These are phyloP conservation scores for Hypsopygia costalis DNA, from an alignment of 2,888 invertebrate species.

Conservation along the genomic window DNA sequence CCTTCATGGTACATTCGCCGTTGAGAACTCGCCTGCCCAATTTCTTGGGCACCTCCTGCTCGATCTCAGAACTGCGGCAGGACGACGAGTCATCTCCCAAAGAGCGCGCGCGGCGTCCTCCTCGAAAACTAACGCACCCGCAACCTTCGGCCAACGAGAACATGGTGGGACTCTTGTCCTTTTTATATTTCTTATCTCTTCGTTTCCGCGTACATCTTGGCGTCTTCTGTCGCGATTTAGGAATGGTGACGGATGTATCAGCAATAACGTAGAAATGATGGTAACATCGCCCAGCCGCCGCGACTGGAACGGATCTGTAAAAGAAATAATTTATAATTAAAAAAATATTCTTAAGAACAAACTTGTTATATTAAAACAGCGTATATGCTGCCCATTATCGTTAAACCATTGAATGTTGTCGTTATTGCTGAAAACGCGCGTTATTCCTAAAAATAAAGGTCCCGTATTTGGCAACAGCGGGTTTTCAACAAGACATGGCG, in stretches of 20 bases:
- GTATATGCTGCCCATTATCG: too few species aligned
- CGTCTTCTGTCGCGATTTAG: conserved; percentile 58
- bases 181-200: conserved; percentile 69
- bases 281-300: conserved; percentile 29
- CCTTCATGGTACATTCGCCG: conserved; percentile 73
- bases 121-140: conserved; percentile 69
- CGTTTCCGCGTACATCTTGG: conserved; percentile 72
- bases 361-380: too few species aligned
- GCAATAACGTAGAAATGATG: conserved; percentile 8
- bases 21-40: conserved; percentile 54
- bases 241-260: conserved; percentile 48
- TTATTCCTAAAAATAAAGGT: too few species aligned
- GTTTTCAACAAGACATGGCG: too few species aligned
- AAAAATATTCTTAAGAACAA: neutral
- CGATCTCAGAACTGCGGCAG: conserved; percentile 73
- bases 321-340: conserved; percentile 4
- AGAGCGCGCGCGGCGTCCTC: conserved; percentile 56
- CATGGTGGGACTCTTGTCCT: conserved; percentile 73
- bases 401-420: too few species aligned
- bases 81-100: conserved; percentile 70
- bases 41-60: conserved; percentile 68
- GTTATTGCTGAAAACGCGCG: too few species aligned
- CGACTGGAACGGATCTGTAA: conserved; percentile 20
- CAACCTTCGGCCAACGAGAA: conserved; percentile 73
- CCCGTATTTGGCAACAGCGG: too few species aligned